Evolutionary conservation across 2,888 invertebrate species (phyloP).

Genomic region (Megamerina dolium): DNA sequence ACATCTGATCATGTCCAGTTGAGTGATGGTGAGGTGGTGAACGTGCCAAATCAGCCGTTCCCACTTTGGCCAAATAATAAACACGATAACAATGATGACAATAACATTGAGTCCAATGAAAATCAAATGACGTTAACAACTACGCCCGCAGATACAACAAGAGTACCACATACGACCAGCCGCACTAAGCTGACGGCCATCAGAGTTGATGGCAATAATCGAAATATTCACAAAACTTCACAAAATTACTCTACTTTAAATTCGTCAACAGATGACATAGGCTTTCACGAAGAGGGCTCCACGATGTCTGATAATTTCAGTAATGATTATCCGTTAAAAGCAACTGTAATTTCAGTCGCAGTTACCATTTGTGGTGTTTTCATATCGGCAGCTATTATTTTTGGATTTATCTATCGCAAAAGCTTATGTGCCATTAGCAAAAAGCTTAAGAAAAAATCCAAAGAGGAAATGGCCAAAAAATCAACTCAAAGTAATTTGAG

Average conservation of each 20-base stretch:
- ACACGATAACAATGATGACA: constrained; percentile 15
- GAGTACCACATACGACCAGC: constrained; percentile 21
- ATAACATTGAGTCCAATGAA: constrained; percentile 14
- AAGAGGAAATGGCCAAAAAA: constrained; percentile 68
- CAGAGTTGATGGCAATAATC: constrained; percentile 19
- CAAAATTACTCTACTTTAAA: neutral
- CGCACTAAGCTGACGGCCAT: constrained; percentile 42
- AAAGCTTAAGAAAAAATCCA: constrained; percentile 52
- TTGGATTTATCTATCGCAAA: constrained; percentile 62
- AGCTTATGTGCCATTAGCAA: constrained; percentile 64
- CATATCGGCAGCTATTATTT: constrained; percentile 60
- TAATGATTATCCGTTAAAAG: constrained; percentile 49
- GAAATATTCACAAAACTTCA: constrained; percentile 11
- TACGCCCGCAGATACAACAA: constrained; percentile 14
- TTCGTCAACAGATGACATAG: neutral
- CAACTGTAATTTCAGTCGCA: constrained; percentile 61
- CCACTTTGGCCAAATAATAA: constrained; percentile 15
- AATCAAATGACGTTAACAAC: constrained; percentile 5
- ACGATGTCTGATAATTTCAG: constrained; percentile 2
- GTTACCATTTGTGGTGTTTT: constrained; percentile 65
- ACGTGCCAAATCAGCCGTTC: constrained; percentile 28
- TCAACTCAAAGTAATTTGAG: constrained; percentile 45
- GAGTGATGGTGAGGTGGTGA: constrained; percentile 21
- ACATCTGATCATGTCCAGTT: constrained; percentile 15
- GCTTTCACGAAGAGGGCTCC: neutral